phyloP scores from a whole-genome alignment of 2,797 vertebrate species.

The Enteromius thamalakanensis region DNA sequence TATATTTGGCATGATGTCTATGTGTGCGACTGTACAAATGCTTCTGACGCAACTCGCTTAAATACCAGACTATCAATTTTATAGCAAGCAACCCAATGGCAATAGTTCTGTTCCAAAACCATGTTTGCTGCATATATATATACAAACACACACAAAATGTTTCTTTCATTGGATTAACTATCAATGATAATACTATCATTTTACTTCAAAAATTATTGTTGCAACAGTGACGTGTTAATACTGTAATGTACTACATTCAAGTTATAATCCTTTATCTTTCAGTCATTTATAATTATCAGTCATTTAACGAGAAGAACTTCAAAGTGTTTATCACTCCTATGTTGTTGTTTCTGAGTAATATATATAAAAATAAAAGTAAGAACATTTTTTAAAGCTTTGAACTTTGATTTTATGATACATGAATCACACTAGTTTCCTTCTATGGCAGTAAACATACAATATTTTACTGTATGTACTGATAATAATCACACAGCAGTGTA shows the following conservation, averaged over 20 bases:
- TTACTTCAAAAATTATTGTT: not conserved
- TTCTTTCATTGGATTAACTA: not conserved
- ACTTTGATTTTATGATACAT: not conserved
- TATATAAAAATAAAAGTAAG: not conserved
- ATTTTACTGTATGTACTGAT: not conserved
- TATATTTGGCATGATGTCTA: constrained; percentile 71
- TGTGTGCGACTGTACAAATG: constrained; percentile 63
- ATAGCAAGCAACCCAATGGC: not conserved
- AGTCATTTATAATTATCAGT: not conserved
- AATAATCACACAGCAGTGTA: not conserved
- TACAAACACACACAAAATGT: not conserved
- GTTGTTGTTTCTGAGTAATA: not conserved
- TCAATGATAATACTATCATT: not conserved
- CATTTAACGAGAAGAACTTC: not conserved
- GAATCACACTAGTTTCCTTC: not conserved
- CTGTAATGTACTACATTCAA: not conserved
- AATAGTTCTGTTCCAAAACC: not conserved
- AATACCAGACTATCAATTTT: constrained; percentile 44
- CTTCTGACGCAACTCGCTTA: constrained; percentile 70
- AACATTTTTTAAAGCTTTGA: not conserved
- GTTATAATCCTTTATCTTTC: constrained; percentile 27
- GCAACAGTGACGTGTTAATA: not conserved
- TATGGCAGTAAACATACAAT: not conserved
- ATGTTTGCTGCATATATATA: not conserved
- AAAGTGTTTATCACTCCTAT: not conserved